phyloP scores from a whole-genome alignment of 2,888 invertebrate genomes.

The Eupithecia centaureata region DNA sequence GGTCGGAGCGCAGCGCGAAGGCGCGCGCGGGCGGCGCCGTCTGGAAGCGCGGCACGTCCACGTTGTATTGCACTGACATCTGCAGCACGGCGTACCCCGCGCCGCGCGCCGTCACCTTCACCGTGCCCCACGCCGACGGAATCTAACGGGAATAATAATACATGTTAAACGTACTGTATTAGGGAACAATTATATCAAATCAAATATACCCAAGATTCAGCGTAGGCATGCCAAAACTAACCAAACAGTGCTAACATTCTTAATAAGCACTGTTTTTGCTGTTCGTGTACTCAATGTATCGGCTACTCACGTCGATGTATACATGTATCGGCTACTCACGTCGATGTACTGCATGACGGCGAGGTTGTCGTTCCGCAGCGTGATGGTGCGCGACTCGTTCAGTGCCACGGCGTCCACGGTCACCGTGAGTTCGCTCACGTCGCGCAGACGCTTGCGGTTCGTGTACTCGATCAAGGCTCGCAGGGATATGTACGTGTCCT shows the following conservation, averaged over 20 bases:
- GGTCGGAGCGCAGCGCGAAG: conserved; percentile 90
- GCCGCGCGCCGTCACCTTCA: conserved; percentile 95
- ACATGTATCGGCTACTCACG: conserved; percentile 81
- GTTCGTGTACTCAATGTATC: no score
- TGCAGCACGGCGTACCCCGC: conserved; percentile 97
- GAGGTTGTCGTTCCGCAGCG: conserved; percentile 89
- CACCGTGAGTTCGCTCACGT: conserved; percentile 91
- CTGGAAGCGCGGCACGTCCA: conserved; percentile 92
- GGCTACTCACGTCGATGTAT: no score
- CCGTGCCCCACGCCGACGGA: conserved; percentile 96
- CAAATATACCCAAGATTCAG: no score
- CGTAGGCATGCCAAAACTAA: no score
- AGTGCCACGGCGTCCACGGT: conserved; percentile 94
- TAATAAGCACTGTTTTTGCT: no score
- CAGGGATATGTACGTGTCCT: conserved; percentile 94
- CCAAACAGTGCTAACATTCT: no score
- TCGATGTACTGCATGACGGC: conserved; percentile 91
- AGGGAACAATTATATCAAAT: no score
- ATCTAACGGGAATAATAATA: conserved; percentile 86
- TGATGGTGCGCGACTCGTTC: conserved; percentile 44
- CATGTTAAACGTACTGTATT: no score
- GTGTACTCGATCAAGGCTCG: conserved; percentile 96
- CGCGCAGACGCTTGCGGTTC: conserved; percentile 91
- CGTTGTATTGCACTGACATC: conserved; percentile 96
- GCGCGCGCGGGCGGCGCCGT: conserved; percentile 91